A percentile compares a stretch with the other conserved stretches of the same genome.
Evolutionary conservation across 2,113 vertebrate genomes (phyloP).

Genomic region (Mustelus asterias): DNA sequence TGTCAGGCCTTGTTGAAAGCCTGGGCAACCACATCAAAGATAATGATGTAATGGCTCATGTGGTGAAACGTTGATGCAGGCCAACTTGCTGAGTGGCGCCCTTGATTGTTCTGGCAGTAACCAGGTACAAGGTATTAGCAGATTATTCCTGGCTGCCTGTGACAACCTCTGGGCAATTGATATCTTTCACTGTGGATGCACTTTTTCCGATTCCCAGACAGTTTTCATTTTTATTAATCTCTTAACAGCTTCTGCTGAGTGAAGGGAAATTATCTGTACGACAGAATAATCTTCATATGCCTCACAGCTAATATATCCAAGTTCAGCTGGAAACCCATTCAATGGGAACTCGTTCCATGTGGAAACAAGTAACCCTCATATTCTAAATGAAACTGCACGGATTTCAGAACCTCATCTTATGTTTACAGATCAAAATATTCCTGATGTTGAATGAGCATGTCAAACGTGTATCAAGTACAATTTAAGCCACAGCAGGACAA

Average conservation of each 20-base stretch:
- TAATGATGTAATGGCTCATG: constrained; percentile 29
- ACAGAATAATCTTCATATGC: constrained; percentile 16
- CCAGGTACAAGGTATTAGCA: constrained; percentile 30
- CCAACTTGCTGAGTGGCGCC: constrained; percentile 30
- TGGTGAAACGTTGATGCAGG: constrained; percentile 23
- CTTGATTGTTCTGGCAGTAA: constrained; percentile 32
- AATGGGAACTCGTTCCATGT: not conserved
- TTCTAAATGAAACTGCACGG: not conserved
- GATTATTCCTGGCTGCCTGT: constrained; percentile 25
- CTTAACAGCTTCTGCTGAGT: not conserved
- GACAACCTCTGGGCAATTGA: constrained; percentile 15
- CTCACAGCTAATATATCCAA: constrained; percentile 28
- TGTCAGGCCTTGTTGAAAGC: constrained; percentile 25
- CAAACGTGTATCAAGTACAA: not conserved
- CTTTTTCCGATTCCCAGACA: constrained; percentile 8
- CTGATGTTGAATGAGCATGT: constrained; percentile 17
- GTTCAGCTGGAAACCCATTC: constrained; percentile 6
- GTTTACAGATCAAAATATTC: not conserved
- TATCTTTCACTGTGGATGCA: not conserved
- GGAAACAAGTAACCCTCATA: not conserved
- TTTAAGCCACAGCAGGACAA: not conserved
- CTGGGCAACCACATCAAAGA: constrained; percentile 34
- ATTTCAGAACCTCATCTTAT: constrained; percentile 18
- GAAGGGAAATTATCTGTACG: constrained; percentile 15
- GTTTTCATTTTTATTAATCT: constrained; percentile 25